Percentiles rank a stretch among this genome's conserved stretches.
phyloP scores from a whole-genome alignment of 2,113 vertebrate species.

The Cololabis saira region DNA sequence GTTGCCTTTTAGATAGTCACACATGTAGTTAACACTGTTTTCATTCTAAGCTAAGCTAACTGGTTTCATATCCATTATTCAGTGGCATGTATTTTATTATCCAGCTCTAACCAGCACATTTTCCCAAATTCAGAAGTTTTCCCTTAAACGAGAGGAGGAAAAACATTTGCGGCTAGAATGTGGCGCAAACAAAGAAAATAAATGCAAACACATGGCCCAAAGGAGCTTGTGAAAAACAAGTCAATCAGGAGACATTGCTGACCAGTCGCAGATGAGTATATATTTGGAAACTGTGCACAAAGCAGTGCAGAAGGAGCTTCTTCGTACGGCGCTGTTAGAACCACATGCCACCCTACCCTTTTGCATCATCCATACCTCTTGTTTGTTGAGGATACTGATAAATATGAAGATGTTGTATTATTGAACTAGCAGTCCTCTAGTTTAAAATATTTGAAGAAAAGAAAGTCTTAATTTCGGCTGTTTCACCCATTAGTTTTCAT shows the following conservation, averaged over 20 bases:
- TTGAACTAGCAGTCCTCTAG: too few relatives aligned
- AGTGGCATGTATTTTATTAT: constrained; percentile 5
- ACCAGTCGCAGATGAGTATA: constrained; percentile 6
- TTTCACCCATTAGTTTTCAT: too few relatives aligned
- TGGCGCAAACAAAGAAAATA: constrained; percentile 14
- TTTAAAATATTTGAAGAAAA: too few relatives aligned
- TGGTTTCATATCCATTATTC: neutral
- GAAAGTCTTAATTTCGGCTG: too few relatives aligned
- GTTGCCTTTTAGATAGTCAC: constrained; percentile 1
- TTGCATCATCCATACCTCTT: too few relatives aligned
- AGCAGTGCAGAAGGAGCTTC: constrained; percentile 2
- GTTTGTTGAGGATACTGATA: too few relatives aligned
- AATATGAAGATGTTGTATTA: too few relatives aligned
- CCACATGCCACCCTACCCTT: too few relatives aligned
- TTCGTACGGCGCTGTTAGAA: neutral
- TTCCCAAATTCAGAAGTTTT: neutral
- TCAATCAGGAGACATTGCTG: constrained; percentile 22
- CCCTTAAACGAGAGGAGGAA: neutral
- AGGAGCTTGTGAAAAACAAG: constrained; percentile 26
- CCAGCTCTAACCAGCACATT: neutral
- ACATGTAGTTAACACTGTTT: neutral
- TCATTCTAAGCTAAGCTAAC: neutral
- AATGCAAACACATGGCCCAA: constrained; percentile 22
- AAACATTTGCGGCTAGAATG: neutral
- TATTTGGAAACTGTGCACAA: constrained; percentile 23